These are phyloP conservation scores for Drosophila bifasciata DNA, from an alignment of 1,140 invertebrate genomes.

Conservation along the genomic window DNA sequence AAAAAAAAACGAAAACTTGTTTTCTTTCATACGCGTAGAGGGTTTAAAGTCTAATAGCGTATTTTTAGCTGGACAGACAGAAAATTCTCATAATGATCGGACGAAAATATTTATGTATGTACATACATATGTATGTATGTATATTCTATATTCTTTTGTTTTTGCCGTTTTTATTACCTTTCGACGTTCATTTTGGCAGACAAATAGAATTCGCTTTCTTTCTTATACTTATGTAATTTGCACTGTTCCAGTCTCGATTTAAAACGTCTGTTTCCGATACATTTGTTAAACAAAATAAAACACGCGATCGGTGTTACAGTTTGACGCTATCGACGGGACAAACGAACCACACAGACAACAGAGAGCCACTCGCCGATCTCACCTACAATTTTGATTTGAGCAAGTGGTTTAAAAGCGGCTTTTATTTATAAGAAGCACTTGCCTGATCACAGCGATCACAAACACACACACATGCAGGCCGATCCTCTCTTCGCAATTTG, in stretches of 20 bases:
- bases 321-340: neutral
- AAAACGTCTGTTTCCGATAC: constrained; percentile 27
- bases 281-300: constrained; percentile 33
- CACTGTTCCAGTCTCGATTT: constrained; percentile 37
- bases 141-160: constrained; percentile 19
- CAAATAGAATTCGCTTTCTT: constrained; percentile 37
- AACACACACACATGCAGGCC: too few species aligned
- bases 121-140: constrained; percentile 2
- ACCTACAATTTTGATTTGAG: too few species aligned
- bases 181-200: constrained; percentile 62
- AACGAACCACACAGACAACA: too few species aligned
- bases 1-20: constrained; percentile 18
- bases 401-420: too few species aligned
- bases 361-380: too few species aligned
- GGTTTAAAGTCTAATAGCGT: constrained; percentile 43
- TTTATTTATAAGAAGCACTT: too few species aligned
- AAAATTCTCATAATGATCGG: constrained; percentile 37
- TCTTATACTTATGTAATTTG: constrained; percentile 33
- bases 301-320: constrained; percentile 16
- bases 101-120: constrained; percentile 19
- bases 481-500: neutral
- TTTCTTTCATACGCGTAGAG: constrained; percentile 1
- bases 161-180: constrained; percentile 57
- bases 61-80: constrained; percentile 56
- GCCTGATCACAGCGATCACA: too few species aligned